These are phyloP conservation scores for Leptobrachium ailaonicum DNA, from an alignment of 2,113 vertebrate genomes.

Conservation along the genomic window DNA sequence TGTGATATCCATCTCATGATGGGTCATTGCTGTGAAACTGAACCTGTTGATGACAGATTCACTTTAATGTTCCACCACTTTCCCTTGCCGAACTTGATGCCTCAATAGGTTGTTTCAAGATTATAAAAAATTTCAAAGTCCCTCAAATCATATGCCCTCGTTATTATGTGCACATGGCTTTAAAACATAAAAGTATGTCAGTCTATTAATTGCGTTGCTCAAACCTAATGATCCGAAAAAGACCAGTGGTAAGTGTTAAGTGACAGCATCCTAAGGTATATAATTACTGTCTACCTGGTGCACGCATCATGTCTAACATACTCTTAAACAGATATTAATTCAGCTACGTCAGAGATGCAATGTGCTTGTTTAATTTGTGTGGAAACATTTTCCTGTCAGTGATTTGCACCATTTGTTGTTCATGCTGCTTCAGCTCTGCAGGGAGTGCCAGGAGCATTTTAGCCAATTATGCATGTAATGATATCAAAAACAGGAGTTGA, in stretches of 20 bases:
- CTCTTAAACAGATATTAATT: conserved; percentile 12
- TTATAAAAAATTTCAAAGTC: too few relatives aligned
- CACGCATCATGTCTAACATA: conserved; percentile 5
- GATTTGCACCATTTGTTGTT: conserved; percentile 28
- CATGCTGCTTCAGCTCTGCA: conserved; percentile 26
- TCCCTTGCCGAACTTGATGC: too few relatives aligned
- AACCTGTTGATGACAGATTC: too few relatives aligned
- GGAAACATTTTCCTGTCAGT: conserved; percentile 17
- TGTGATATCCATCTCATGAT: too few relatives aligned
- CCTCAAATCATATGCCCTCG: too few relatives aligned
- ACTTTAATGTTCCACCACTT: too few relatives aligned
- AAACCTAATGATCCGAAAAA: neutral
- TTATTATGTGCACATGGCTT: too few relatives aligned
- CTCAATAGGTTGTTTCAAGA: too few relatives aligned
- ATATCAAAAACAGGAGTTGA: conserved; percentile 43
- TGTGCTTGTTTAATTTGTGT: conserved; percentile 12
- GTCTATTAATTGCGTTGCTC: neutral
- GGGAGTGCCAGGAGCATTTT: conserved; percentile 19
- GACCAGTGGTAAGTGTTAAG: neutral
- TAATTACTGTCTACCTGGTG: neutral
- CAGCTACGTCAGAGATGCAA: conserved; percentile 3
- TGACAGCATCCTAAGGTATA: neutral
- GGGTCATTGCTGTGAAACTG: too few relatives aligned
- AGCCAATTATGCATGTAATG: conserved; percentile 43
- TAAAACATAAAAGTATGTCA: too few relatives aligned